Percentiles rank a stretch among this genome's conserved stretches.
These are phyloP conservation scores for Conops quadrifasciatus DNA, from an alignment of 2,888 invertebrate species.

Conservation along the genomic window DNA sequence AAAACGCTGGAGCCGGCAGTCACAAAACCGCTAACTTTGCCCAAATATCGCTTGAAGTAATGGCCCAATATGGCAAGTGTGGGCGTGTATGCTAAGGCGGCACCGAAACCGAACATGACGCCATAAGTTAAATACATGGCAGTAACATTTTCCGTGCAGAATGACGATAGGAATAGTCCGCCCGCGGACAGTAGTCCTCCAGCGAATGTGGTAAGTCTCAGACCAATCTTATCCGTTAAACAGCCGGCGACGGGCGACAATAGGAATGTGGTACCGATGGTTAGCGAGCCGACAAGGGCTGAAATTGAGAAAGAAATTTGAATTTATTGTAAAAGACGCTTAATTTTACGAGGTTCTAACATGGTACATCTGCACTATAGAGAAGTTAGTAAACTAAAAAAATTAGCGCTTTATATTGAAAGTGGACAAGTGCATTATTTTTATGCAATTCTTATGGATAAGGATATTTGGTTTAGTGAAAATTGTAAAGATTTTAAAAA, in stretches of 20 bases:
- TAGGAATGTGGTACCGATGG: constrained; percentile 89
- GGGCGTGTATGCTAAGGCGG: constrained; percentile 90
- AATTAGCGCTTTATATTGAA: no score
- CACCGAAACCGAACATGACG: constrained; percentile 86
- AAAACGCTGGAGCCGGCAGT: constrained; percentile 91
- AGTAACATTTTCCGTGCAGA: constrained; percentile 73
- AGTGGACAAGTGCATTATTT: no score
- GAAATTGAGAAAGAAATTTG: constrained; percentile 68
- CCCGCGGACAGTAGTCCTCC: constrained; percentile 82
- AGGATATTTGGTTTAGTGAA: no score
- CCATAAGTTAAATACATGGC: constrained; percentile 88
- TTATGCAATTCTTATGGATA: no score
- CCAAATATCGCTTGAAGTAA: constrained; percentile 86
- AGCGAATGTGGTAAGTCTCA: constrained; percentile 81
- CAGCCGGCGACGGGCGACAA: constrained; percentile 88
- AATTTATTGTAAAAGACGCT: no score
- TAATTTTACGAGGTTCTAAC: no score
- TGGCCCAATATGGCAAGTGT: constrained; percentile 91
- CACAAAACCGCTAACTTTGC: constrained; percentile 89
- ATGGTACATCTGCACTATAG: no score
- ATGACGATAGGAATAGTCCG: constrained; percentile 84
- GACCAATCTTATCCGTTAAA: constrained; percentile 85
- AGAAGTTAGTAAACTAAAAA: no score
- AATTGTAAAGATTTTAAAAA: no score
- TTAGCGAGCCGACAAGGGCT: constrained; percentile 89